Percentiles rank a stretch among this genome's conserved stretches.
phyloP scores from a whole-genome alignment of 2,888 invertebrate species.

The Drosophila kokeensis region DNA sequence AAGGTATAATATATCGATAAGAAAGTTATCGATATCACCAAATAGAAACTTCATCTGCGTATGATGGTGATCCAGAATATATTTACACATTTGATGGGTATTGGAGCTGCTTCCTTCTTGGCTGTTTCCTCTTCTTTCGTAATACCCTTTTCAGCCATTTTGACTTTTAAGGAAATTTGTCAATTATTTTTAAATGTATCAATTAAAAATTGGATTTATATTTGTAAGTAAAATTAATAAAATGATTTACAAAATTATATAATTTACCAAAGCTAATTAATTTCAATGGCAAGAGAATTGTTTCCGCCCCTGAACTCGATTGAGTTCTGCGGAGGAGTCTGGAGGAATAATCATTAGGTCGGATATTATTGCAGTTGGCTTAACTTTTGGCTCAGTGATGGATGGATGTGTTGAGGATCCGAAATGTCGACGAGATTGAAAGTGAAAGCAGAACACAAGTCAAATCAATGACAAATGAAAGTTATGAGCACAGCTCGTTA shows the following conservation, averaged over 20 bases:
- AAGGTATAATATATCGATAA: not conserved
- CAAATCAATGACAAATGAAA: constrained; percentile 55
- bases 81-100: not conserved
- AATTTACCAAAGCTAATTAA: not conserved
- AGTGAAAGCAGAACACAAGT: not conserved
- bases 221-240: not conserved
- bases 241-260: not conserved
- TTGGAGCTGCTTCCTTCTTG: not conserved
- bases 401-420: constrained; percentile 13
- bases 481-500: constrained; percentile 47
- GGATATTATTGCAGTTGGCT: constrained; percentile 9
- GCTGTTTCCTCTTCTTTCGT: not conserved
- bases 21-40: not conserved
- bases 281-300: not conserved
- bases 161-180: not conserved
- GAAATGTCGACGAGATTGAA: constrained; percentile 33
- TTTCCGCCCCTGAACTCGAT: not conserved
- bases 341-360: not conserved
- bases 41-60: no score
- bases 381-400: constrained; percentile 21
- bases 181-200: not conserved
- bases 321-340: not conserved
- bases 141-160: not conserved
- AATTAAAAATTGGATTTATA: not conserved
- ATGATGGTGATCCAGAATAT: no score